phyloP scores from a whole-genome alignment of 2,797 vertebrate species.

The Pseudochirops corinnae region DNA sequence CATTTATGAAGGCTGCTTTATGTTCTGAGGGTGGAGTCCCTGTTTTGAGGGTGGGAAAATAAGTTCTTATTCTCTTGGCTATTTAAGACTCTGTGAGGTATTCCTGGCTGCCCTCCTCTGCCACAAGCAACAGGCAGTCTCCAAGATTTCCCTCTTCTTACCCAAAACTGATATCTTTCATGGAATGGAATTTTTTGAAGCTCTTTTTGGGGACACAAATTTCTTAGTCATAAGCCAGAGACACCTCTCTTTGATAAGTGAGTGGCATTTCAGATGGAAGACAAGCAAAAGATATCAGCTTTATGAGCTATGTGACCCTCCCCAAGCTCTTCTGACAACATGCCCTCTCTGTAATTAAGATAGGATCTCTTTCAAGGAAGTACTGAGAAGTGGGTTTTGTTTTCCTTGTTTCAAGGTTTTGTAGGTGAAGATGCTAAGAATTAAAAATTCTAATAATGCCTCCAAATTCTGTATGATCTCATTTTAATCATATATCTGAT shows the following conservation, averaged over 20 bases:
- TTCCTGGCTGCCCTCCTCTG: background rate
- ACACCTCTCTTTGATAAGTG: background rate
- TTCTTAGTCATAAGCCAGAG: background rate
- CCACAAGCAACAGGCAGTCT: background rate
- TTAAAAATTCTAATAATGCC: background rate
- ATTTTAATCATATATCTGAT: background rate
- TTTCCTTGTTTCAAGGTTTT: constrained; percentile 11
- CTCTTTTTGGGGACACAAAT: background rate
- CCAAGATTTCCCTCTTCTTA: background rate
- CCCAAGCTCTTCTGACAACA: background rate
- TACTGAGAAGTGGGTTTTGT: background rate
- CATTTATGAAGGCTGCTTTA: constrained; percentile 19
- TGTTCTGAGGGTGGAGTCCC: constrained; percentile 51
- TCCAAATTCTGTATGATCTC: background rate
- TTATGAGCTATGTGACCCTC: background rate
- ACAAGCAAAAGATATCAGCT: constrained; percentile 2
- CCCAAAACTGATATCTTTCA: background rate
- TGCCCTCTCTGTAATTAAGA: background rate
- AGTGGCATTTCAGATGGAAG: background rate
- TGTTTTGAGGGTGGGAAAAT: constrained; percentile 44
- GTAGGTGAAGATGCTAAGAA: background rate
- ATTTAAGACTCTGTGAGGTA: background rate
- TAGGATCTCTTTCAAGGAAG: background rate
- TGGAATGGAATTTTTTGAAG: background rate
- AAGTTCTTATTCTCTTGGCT: constrained; percentile 4